Percentiles rank a stretch among this genome's conserved stretches.
Conservation (phyloP, 2,797 vertebrate species). For the Pseudochromis fuscus region DNA sequence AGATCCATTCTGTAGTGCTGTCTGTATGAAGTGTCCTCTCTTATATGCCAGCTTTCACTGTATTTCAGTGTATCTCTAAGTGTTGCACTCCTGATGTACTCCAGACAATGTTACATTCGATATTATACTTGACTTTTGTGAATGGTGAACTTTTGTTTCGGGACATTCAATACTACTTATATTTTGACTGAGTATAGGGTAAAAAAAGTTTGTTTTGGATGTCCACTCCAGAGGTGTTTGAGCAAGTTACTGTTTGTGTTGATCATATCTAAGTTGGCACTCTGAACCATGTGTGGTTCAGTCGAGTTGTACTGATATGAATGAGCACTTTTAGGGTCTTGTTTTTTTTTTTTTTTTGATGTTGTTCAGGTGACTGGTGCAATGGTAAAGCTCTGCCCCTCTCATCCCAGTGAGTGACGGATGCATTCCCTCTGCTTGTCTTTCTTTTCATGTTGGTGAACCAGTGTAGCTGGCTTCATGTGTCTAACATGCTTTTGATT, state of each 20-base stretch:
- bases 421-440: slow-evolving; percentile 25
- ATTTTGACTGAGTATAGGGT: slow-evolving; percentile 78
- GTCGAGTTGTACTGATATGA: slow-evolving; percentile 43
- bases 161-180: slow-evolving; percentile 72
- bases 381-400: slow-evolving; percentile 15
- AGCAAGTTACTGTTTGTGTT: slow-evolving; percentile 71
- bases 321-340: slow-evolving; percentile 58
- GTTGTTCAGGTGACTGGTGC: slow-evolving; percentile 24
- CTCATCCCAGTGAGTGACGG: slow-evolving; percentile 26
- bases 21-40: slow-evolving; percentile 63
- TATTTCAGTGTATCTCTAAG: slow-evolving; percentile 64
- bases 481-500: slow-evolving; percentile 78
- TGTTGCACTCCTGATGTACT: slow-evolving; percentile 77
- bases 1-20: slow-evolving; percentile 43
- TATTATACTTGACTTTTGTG: slow-evolving; percentile 78
- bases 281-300: slow-evolving; percentile 45
- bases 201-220: slow-evolving; percentile 75
- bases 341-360: no score
- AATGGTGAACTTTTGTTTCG: slow-evolving; percentile 52
- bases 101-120: slow-evolving; percentile 78
- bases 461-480: slow-evolving; percentile 42
- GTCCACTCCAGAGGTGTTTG: slow-evolving; percentile 58
- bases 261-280: slow-evolving; percentile 44
- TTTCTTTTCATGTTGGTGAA: slow-evolving; percentile 44
- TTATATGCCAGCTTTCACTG: slow-evolving; percentile 65